Evolutionary conservation across 2,797 vertebrate genomes (phyloP).

Genomic region (Neosilurus mollespiculum): DNA sequence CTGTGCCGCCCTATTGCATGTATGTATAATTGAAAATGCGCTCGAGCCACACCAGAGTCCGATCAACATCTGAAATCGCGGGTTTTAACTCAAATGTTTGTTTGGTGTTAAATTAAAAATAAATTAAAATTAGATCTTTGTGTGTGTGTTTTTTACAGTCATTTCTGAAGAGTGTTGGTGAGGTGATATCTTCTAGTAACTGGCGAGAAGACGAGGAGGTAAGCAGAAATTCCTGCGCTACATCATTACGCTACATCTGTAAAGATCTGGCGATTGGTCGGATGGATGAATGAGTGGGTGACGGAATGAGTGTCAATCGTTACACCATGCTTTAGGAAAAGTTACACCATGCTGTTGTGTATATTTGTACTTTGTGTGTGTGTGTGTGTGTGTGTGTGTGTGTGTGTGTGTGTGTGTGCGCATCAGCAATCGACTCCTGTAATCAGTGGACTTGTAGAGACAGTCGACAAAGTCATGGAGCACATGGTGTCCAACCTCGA

Average conservation of each 20-base stretch:
- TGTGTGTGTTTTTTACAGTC: slow-evolving; percentile 68
- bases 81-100: not conserved
- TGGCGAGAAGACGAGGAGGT: slow-evolving; percentile 66
- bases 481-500: slow-evolving; percentile 80
- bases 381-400: slow-evolving; percentile 16
- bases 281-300: not conserved
- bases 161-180: slow-evolving; percentile 83
- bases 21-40: not conserved
- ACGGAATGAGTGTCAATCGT: not conserved
- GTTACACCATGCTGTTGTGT: not conserved
- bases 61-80: not conserved
- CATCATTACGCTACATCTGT: slow-evolving; percentile 3
- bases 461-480: slow-evolving; percentile 84
- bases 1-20: not conserved
- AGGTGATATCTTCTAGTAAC: slow-evolving; percentile 76
- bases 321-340: not conserved
- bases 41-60: not conserved
- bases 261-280: not conserved
- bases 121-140: no score
- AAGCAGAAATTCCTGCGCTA: slow-evolving; percentile 52
- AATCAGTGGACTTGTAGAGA: slow-evolving; percentile 79
- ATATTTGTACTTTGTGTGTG: not conserved
- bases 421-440: slow-evolving; percentile 67
- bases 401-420: slow-evolving; percentile 32
- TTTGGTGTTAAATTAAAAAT: no score